A percentile compares a stretch with the other conserved stretches of the same genome.
These are phyloP conservation scores for Mormyrus iriodes DNA, from an alignment of 2,113 vertebrate species.

Conservation along the genomic window DNA sequence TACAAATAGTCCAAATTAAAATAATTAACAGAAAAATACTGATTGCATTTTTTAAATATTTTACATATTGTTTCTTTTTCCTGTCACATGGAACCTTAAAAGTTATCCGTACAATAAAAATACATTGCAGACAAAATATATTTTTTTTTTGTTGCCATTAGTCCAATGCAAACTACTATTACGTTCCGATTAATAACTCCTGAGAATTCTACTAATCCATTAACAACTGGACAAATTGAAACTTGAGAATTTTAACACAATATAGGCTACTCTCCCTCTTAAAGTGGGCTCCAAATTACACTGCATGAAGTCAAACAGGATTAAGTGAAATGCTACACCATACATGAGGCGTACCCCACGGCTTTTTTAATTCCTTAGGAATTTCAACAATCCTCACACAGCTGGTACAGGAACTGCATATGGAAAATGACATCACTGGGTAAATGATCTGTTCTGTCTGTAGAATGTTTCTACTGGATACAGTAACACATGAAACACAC, in stretches of 20 bases:
- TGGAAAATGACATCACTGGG: neutral
- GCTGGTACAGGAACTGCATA: neutral
- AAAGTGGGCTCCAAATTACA: conserved; percentile 15
- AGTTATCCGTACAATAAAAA: neutral
- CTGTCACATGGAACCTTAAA: neutral
- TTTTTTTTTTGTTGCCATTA: neutral
- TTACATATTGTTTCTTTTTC: neutral
- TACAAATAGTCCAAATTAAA: neutral
- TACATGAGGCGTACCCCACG: conserved; percentile 2
- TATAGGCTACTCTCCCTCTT: neutral
- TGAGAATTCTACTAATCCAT: neutral
- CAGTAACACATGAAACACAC: neutral
- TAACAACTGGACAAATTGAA: neutral
- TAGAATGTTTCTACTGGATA: neutral
- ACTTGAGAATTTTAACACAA: neutral
- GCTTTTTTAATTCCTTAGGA: conserved; percentile 8
- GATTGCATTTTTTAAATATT: neutral
- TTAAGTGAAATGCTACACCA: conserved; percentile 10
- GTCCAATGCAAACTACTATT: neutral
- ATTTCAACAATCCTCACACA: conserved; percentile 10
- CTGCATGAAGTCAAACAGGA: conserved; percentile 22
- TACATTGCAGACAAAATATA: neutral
- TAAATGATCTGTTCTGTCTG: neutral
- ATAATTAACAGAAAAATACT: neutral
- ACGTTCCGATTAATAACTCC: neutral